Base-by-base conservation (phyloP, 2,888 invertebrate species). In the Leptinotarsa peninsularis region DNA sequence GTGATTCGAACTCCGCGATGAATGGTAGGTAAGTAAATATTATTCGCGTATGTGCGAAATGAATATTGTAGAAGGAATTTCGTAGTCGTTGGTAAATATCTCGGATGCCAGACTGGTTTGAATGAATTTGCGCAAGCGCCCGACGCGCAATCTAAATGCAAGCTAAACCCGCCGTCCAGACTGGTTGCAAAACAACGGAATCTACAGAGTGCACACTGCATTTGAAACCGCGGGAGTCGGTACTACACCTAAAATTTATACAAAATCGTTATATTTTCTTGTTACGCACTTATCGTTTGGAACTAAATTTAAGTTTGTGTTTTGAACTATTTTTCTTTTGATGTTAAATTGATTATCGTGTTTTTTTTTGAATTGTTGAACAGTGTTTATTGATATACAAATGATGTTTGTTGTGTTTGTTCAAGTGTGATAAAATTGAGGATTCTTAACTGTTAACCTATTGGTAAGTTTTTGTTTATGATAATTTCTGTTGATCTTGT, bases 131-230 rank as follows among this genome's bases (percentile, higher is more conserved):
- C 82, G 83, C 83, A 79, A 79, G 81, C 81, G 78, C 82, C 74
- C 67, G 81, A 82, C 83, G 81, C 83, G 82, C 85, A 84, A 86
- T 84, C 85, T 82, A 85, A 87, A 87, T 87, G 87, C 87, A 85
- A 81, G 79, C 76, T 74, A 79, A 81, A 81, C 84, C 85, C 84
- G 84, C 84, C 84, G 83, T 82, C 85, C 83, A 85, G 87, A 86
- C 86, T 85, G 86, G 85, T 86, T 87, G 88, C 88, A 87, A 88
- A 88, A 87, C 87, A 87, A 87, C 87, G 87, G 85, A 86, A 85
- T 86, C 85, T 85, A 85, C 84, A 82, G 84, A 85, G 85, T 87
- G 88, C 88, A 88, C 87, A 88, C 87, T 88, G 88, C 87, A 87
- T 84, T 87, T 85, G 85, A 86, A 85, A 81, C 82, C 82, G 83